Evolutionary conservation across 2,888 invertebrate genomes (phyloP).

Genomic region (Euphydryas editha): DNA sequence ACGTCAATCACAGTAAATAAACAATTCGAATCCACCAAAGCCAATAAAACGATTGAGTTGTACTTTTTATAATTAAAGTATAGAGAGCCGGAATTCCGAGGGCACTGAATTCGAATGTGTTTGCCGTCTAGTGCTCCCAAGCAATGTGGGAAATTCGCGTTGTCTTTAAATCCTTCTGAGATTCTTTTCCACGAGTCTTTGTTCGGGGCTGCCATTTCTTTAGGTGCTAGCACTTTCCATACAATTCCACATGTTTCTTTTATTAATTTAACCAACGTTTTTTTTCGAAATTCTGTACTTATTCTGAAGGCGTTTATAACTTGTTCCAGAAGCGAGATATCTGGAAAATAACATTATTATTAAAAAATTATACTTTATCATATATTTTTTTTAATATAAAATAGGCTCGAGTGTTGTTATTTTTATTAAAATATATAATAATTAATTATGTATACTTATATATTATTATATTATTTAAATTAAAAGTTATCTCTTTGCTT

Average conservation of each 20-base stretch:
- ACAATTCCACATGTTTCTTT: conserved; percentile 4
- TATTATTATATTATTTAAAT: conserved; percentile 16
- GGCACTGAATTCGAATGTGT: conserved; percentile 9
- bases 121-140: conserved; percentile 8
- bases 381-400: conserved; percentile 3
- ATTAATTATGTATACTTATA: conserved; percentile 8
- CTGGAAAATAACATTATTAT: conserved; percentile 18
- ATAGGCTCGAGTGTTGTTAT: conserved; percentile 1
- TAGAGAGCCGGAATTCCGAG: conserved; percentile 11
- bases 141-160: conserved; percentile 7
- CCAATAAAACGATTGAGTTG: too few relatives aligned
- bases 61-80: conserved; percentile 15
- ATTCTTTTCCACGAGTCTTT: conserved; percentile 17
- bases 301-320: conserved; percentile 12
- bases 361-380: conserved; percentile 10
- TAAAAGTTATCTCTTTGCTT: conserved; percentile 16
- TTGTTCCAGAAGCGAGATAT: conserved; percentile 19
- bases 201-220: conserved; percentile 15
- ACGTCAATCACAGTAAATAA: conserved; percentile 9
- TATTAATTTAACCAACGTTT: too few relatives aligned
- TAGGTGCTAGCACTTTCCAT: conserved; percentile 16
- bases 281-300: conserved; percentile 8
- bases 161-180: too few relatives aligned
- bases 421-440: conserved; percentile 6
- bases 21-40: conserved; percentile 4